Evolutionary conservation across 37 sponge, comb jelly and placozoan genomes (phyloP).

Genomic region (Aplysina aerophoba): DNA sequence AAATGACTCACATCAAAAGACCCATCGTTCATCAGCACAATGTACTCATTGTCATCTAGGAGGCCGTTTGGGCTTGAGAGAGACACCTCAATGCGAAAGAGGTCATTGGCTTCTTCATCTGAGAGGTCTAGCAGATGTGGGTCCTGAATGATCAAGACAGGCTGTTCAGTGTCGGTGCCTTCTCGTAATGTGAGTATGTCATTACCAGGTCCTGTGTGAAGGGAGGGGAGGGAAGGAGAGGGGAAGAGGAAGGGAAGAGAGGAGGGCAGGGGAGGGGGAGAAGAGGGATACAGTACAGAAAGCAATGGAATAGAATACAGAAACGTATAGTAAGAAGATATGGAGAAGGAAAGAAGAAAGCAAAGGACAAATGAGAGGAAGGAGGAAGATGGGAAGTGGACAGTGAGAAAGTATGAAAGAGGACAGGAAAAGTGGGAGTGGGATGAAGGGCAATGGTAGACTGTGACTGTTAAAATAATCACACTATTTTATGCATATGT

Average conservation of each 20-base stretch:
- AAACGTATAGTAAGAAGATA: neutral
- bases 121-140: neutral
- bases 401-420: neutral
- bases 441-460: neutral
- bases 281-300: neutral
- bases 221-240: conserved; percentile 13
- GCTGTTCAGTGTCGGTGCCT: too few relatives aligned
- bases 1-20: neutral
- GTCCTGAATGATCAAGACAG: neutral
- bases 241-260: neutral
- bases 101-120: neutral
- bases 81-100: neutral
- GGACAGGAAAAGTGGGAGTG: conserved; percentile 1
- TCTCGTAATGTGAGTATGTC: too few relatives aligned
- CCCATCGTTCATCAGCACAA: neutral
- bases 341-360: neutral
- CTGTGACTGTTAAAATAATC: too few relatives aligned
- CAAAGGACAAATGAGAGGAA: neutral
- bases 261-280: conserved; percentile 17
- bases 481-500: too few relatives aligned
- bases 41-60: neutral
- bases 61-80: neutral
- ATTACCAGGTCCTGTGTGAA: too few relatives aligned
- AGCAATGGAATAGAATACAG: too few relatives aligned
- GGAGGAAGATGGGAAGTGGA: neutral